phyloP scores from a whole-genome alignment of 1,140 invertebrate species.

The Hyles euphorbiae region DNA sequence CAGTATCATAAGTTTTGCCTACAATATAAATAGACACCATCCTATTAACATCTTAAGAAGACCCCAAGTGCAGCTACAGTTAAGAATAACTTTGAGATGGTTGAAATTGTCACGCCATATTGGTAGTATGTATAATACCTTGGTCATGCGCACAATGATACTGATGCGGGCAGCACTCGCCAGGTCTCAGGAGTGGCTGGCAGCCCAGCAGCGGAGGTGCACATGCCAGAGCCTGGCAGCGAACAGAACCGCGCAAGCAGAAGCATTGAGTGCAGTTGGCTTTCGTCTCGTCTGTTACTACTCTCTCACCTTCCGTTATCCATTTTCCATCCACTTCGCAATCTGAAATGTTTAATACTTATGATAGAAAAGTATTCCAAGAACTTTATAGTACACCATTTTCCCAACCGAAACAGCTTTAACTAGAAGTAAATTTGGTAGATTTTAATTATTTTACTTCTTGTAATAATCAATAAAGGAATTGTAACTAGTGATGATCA shows the following conservation, averaged over 20 bases:
- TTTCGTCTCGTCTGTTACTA: slow-evolving; percentile 76
- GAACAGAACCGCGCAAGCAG: slow-evolving; percentile 83
- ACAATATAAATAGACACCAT: no score
- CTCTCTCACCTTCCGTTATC: slow-evolving; percentile 85
- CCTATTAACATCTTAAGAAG: no score
- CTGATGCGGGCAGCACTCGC: slow-evolving; percentile 89
- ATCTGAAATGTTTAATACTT: slow-evolving; percentile 63
- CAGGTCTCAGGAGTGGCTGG: slow-evolving; percentile 82
- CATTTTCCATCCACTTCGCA: slow-evolving; percentile 79
- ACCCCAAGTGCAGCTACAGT: no score
- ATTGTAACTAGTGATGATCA: no score
- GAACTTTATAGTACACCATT: no score
- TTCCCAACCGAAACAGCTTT: no score
- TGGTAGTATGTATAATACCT: neutral
- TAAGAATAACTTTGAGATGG: no score
- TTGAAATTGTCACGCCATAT: neutral
- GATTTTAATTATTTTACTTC: no score
- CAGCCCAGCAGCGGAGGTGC: slow-evolving; percentile 85
- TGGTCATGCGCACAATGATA: slow-evolving; percentile 80
- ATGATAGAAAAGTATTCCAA: no score
- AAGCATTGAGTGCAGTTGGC: slow-evolving; percentile 87
- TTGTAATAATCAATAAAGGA: no score
- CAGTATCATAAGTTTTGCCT: no score
- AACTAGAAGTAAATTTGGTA: no score
- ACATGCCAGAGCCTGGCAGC: slow-evolving; percentile 86